Conservation (phyloP, 2,888 invertebrate species). For the Trichogramma evanescens region DNA sequence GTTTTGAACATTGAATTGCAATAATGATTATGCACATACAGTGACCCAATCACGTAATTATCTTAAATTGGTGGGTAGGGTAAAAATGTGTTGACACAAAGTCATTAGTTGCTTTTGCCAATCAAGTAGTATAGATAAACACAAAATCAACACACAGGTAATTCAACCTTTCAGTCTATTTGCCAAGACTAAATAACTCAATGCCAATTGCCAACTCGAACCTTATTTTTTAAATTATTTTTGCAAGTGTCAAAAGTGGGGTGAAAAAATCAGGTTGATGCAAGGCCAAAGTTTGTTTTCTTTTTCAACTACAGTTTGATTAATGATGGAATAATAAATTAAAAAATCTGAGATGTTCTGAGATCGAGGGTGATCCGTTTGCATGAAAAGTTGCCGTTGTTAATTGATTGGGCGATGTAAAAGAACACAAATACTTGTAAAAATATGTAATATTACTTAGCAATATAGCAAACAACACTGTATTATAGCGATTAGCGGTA, state of each 20-base stretch:
- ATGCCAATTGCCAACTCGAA: constrained; percentile 14
- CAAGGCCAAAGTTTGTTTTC: constrained; percentile 4
- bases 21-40: no score
- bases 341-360: constrained; percentile 30
- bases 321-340: constrained; percentile 38
- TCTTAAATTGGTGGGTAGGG: no score
- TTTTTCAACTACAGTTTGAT: constrained; percentile 28
- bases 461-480: constrained; percentile 20
- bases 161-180: no score
- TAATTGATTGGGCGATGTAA: constrained; percentile 17
- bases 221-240: neutral
- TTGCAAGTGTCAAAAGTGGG: neutral
- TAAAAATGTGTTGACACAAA: no score
- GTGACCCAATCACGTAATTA: no score
- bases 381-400: constrained; percentile 23
- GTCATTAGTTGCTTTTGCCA: no score
- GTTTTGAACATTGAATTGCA: no score
- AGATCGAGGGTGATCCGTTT: constrained; percentile 24
- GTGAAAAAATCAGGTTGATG: constrained; percentile 14
- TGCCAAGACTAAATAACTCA: neutral
- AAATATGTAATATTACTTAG: constrained; percentile 12
- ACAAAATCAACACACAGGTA: no score
- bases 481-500: constrained; percentile 18
- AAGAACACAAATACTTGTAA: constrained; percentile 7
- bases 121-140: no score